These are phyloP conservation scores for Selene dorsalis DNA, from an alignment of 2,797 vertebrate species.

Conservation along the genomic window DNA sequence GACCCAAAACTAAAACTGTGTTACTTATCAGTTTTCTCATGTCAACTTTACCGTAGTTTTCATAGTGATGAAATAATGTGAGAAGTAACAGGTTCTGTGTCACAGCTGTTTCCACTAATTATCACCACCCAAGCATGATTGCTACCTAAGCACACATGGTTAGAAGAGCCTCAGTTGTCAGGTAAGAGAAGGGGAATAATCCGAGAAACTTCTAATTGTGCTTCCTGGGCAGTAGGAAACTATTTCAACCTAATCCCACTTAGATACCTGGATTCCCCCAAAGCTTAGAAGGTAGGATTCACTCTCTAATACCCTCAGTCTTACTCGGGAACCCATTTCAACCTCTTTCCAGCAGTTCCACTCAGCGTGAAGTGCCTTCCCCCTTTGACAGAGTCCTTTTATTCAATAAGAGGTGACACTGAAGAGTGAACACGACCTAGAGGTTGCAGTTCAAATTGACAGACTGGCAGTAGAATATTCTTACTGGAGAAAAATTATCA, in stretches of 20 bases:
- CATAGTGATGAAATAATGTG: neutral
- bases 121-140: conserved; percentile 39
- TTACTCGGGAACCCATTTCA: conserved; percentile 64
- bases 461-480: conserved; percentile 2
- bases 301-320: conserved; percentile 60
- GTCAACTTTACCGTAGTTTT: neutral
- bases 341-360: conserved; percentile 50
- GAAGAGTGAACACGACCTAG: conserved; percentile 45
- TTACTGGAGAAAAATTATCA: conserved; percentile 28
- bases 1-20: neutral
- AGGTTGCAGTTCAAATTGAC: conserved; percentile 51
- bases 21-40: neutral
- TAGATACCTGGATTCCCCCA: conserved; percentile 71
- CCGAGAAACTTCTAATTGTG: conserved; percentile 77
- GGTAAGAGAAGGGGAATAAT: conserved; percentile 59
- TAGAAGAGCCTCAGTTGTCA: conserved; percentile 26
- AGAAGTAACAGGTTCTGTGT: neutral
- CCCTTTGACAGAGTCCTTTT: conserved; percentile 55
- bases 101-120: conserved; percentile 23
- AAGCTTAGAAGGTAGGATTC: conserved; percentile 75
- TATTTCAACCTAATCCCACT: conserved; percentile 76
- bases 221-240: conserved; percentile 73
- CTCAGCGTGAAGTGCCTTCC: conserved; percentile 53
- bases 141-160: conserved; percentile 26
- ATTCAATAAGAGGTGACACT: conserved; percentile 60